Evolutionary conservation across 2,888 invertebrate genomes (phyloP), one percentile per base, ranked within the genome.

Genomic region (Aleiodes testaceus): DNA sequence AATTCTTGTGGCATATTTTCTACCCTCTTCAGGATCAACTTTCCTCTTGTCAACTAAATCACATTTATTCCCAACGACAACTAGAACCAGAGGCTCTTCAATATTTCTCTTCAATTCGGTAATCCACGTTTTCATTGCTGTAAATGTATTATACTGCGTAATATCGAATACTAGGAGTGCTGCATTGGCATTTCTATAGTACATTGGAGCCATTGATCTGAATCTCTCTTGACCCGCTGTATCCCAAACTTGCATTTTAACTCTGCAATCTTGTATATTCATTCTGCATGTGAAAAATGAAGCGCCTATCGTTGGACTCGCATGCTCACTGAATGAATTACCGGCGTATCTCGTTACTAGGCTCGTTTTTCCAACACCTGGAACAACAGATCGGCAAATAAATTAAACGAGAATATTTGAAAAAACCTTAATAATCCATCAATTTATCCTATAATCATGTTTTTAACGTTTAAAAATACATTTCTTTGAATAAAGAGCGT

Each of bases 121-220:
- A 2, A 95, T 94, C 97, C 97, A 97, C n/a, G 90, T 89, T 87
- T 96, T 94, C 78, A 97, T 93, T 73, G 93, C 93, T 3, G 90
- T 88, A 84, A 96, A 97, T 69, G 93, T 94, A 73, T 90, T 89
- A 53, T 90, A 88, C 74, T 93, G 92, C 2, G 96, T 94, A 74
- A 97, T 91, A 85, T 97, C 97, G 84, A 94, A 97, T 0, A 97
- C 93, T 61, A 97, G 88, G 63, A 97, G 90, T 0, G 97, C 97
- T 0, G 95, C 96, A 85, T 96, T 96, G 0, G 97, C 94, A 84
- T 96, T 96, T 66, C 97, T 89, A 85, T 97, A 97, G 86, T 97
- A 97, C 95, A 97, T 96, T 6, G 97, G 97, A 0, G 96, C 96
- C 93, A 97, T 97, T 0, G 97, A 93, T 72, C 94, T 91, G 86